Evolutionary conservation across 2,888 invertebrate species (phyloP).

Genomic region (Andrena praecox): DNA sequence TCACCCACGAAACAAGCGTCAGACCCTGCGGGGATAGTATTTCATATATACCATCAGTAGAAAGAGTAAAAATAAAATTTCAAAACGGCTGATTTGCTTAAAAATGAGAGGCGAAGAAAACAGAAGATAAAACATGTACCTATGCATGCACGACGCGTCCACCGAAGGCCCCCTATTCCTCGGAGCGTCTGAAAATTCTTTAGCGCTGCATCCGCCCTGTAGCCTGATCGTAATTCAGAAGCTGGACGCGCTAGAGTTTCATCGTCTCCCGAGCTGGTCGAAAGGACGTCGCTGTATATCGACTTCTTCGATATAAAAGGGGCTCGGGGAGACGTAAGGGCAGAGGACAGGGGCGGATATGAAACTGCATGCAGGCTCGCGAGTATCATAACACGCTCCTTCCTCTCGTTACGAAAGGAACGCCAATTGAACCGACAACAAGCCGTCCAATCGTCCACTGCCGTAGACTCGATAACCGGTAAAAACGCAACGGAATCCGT

Average conservation of each 20-base stretch:
- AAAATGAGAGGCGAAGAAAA: too few species aligned
- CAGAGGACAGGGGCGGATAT: conserved; percentile 27
- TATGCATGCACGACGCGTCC: too few species aligned
- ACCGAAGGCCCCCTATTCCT: too few species aligned
- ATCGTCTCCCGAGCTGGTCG: neutral
- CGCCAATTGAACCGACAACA: conserved; percentile 61
- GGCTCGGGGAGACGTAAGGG: conserved; percentile 9
- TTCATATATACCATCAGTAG: too few species aligned
- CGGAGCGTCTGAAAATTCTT: too few species aligned
- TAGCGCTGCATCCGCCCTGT: neutral
- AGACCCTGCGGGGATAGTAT: too few species aligned
- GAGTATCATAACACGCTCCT: conserved; percentile 51
- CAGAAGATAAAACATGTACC: too few species aligned
- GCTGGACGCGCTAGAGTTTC: conserved; percentile 18
- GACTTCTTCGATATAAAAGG: conserved; percentile 34
- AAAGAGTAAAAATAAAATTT: too few species aligned
- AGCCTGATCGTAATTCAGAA: conserved; percentile 21
- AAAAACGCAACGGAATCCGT: conserved; percentile 51
- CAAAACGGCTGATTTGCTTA: too few species aligned
- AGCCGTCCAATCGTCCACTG: conserved; percentile 52
- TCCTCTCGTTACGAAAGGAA: conserved; percentile 52
- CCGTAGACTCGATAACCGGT: conserved; percentile 49
- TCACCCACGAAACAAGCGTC: too few species aligned
- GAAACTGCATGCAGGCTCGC: conserved; percentile 50
- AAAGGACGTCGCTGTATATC: conserved; percentile 2